Evolutionary conservation across 1,140 invertebrate species (phyloP), one percentile per base, ranked within the genome.

Genomic region (Aporrectodea caliginosa): DNA sequence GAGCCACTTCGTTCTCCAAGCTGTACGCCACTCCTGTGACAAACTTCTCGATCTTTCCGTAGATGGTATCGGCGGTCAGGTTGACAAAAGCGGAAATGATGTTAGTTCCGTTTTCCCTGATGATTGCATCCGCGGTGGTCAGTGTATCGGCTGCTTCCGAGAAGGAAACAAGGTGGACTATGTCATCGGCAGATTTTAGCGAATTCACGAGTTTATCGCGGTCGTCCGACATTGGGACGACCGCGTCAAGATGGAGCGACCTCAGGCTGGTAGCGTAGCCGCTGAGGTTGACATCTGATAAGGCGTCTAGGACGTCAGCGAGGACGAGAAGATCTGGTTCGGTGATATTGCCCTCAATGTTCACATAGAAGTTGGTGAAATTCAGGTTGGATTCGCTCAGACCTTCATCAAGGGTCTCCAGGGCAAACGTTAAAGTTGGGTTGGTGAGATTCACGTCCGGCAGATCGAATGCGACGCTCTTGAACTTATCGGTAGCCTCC

Each of bases 1-100:
- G 22, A 22, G 70, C 78, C 70, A 79, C 73, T 22, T 79, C 78
- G 34, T 74, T 12, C 32, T 69, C 58, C 22, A 78, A 6, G 2
- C 22, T 30, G 6, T 2, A 1, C 27, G 69, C 31, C 1, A 72
- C 1, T 27, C 33, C 77, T 29, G 34, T 30, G 30, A 30, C 29
- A 14, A 75, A 72, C n/a, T 32, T 31, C 68, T 78, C 32, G 30
- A 78, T 27, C 27, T 6, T 34, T 27, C 16, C 14, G 77, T 72
- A 78, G 32, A 78, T 29, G 16, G 1, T 29, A 27, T 78, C 77
- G 16, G 77, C 69, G 1, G 77, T 78, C 2, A 2, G 22, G 35
- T 75, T 73, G n/a, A 78, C 35, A 35, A 78, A 29, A 14, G 2
- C 70, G n/a, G 70, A 27, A 29, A 72, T 27, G 70, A 72, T 72